phyloP scores from a whole-genome alignment of 2,797 vertebrate species.

The Loris lydekkerianus region DNA sequence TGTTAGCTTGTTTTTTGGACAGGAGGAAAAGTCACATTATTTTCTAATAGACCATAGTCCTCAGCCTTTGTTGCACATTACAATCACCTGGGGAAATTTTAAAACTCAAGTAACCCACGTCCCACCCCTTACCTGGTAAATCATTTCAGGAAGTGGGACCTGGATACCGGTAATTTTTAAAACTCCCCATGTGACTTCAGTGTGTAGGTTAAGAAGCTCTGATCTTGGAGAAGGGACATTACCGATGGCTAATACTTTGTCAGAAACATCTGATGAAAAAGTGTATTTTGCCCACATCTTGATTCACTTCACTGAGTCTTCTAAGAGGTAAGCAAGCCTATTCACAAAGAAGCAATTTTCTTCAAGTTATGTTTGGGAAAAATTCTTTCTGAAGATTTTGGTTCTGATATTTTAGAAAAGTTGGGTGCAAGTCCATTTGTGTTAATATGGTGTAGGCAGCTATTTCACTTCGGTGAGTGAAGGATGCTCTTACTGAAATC shows the following conservation, averaged over 20 bases:
- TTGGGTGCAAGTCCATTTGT: neutral
- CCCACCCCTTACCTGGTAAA: neutral
- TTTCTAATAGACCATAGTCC: neutral
- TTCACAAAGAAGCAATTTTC: conserved; percentile 18
- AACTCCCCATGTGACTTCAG: neutral
- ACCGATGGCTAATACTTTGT: neutral
- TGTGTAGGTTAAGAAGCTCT: neutral
- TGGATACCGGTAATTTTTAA: conserved; percentile 3
- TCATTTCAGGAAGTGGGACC: neutral
- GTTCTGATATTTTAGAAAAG: conserved; percentile 51
- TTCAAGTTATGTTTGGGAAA: neutral
- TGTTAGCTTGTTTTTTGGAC: conserved; percentile 19
- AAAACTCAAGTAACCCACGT: neutral
- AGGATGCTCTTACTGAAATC: conserved; percentile 14
- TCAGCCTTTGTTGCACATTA: neutral
- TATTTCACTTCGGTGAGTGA: conserved; percentile 38
- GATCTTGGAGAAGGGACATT: conserved; percentile 25
- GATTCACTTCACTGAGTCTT: neutral
- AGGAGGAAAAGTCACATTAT: conserved; percentile 44
- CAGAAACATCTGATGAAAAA: neutral
- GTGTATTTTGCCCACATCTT: neutral
- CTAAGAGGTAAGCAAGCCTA: neutral
- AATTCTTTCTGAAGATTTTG: conserved; percentile 53
- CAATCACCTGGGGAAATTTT: conserved; percentile 18
- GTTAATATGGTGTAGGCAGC: neutral